phyloP scores from a whole-genome alignment of 1,140 invertebrate genomes.

The Sycobia sp. region DNA sequence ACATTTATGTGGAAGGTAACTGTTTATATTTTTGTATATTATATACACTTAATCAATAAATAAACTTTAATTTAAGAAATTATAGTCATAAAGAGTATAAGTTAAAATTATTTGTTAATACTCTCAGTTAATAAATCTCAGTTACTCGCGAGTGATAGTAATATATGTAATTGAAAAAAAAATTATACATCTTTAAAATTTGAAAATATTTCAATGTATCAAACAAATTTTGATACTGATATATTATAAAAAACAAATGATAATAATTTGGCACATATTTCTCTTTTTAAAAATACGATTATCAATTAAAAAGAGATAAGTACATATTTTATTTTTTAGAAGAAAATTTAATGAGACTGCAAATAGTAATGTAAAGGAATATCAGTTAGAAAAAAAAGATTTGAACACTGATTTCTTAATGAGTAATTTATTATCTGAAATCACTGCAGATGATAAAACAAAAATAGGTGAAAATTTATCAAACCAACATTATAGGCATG shows the following conservation, averaged over 20 bases:
- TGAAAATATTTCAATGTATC: not conserved
- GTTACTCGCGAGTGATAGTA: not conserved
- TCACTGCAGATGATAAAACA: not conserved
- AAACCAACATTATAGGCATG: not conserved
- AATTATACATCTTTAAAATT: not conserved
- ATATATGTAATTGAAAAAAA: not conserved
- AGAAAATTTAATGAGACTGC: not conserved
- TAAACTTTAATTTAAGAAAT: too few species aligned
- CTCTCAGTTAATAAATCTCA: too few species aligned
- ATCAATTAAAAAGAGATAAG: not conserved
- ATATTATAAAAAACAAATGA: not conserved
- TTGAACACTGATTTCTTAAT: not conserved
- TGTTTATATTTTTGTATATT: not conserved
- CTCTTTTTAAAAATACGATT: not conserved
- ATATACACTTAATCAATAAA: too few species aligned
- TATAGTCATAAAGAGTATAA: too few species aligned
- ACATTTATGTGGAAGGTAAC: constrained; percentile 42
- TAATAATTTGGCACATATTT: not conserved
- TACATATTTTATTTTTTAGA: not conserved
- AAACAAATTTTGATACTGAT: not conserved
- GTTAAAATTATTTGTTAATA: not conserved
- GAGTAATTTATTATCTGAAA: not conserved
- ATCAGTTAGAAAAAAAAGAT: not conserved
- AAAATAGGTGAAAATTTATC: not conserved
- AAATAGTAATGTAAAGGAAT: not conserved